Evolutionary conservation across 2,113 vertebrate genomes (phyloP).

Genomic region (Phylloscopus trochilus): DNA sequence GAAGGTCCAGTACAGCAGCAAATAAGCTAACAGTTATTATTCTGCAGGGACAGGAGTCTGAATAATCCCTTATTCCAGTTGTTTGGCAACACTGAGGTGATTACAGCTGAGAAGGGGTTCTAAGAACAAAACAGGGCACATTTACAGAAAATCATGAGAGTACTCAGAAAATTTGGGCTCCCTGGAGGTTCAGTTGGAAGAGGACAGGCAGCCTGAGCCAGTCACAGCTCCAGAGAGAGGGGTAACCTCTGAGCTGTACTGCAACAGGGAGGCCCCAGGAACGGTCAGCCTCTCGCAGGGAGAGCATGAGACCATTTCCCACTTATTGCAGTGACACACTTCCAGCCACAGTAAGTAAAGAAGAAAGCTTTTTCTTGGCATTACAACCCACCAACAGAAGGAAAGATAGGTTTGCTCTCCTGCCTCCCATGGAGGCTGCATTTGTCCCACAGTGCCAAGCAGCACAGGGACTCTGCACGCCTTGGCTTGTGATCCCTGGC

Average conservation of each 20-base stretch:
- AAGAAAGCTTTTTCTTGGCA: not conserved
- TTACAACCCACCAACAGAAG: not conserved
- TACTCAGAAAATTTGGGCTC: not conserved
- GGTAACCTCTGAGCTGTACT: not conserved
- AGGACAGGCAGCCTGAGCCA: not conserved
- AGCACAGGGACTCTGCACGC: fast-evolving
- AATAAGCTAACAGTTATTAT: conserved; percentile 14
- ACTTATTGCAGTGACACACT: not conserved
- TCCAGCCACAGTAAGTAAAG: not conserved
- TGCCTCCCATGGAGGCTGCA: not conserved
- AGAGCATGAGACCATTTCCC: not conserved
- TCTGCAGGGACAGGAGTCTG: not conserved
- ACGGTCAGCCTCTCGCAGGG: fast-evolving
- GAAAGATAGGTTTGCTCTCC: not conserved
- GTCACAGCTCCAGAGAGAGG: not conserved
- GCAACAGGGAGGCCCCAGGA: not conserved
- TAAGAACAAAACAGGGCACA: not conserved
- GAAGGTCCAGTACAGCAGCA: conserved; percentile 25
- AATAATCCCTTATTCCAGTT: conserved; percentile 11
- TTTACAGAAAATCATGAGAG: not conserved
- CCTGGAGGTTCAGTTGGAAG: not conserved
- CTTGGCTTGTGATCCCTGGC: not conserved
- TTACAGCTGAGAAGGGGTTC: not conserved
- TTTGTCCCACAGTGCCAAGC: not conserved
- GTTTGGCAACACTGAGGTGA: conserved; percentile 12